Evolutionary conservation across 2,113 vertebrate genomes (phyloP).

Genomic region (Odontesthes bonariensis): DNA sequence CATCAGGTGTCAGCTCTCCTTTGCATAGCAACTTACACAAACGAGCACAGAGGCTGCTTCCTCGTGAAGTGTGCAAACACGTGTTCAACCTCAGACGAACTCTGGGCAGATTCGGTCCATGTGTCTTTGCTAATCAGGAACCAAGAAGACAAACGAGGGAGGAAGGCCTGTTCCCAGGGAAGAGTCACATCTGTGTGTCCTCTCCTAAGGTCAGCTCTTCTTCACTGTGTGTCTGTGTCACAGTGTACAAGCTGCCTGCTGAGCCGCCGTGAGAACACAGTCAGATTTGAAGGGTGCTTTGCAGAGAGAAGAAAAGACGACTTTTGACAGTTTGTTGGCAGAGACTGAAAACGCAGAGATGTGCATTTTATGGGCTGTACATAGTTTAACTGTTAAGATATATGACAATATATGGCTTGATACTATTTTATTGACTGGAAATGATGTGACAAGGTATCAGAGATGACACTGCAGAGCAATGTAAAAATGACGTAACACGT

Average conservation of each 20-base stretch:
- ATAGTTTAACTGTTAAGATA: too few relatives aligned
- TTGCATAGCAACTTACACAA: too few relatives aligned
- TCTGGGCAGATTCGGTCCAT: slow-evolving; percentile 10
- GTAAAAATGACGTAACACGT: too few relatives aligned
- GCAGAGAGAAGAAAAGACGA: too few relatives aligned
- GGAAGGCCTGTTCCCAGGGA: slow-evolving; percentile 50
- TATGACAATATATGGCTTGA: too few relatives aligned
- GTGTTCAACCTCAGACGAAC: slow-evolving; percentile 20
- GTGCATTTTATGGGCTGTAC: not conserved
- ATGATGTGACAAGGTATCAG: too few relatives aligned
- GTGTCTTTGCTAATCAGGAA: slow-evolving; percentile 49
- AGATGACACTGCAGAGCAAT: too few relatives aligned
- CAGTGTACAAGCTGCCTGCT: not conserved
- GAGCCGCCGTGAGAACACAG: slow-evolving; percentile 37
- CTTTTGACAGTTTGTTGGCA: not conserved
- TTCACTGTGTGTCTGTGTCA: not conserved
- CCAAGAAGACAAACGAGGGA: slow-evolving; percentile 18
- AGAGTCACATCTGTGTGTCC: slow-evolving; percentile 62
- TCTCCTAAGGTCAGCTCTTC: slow-evolving; percentile 56
- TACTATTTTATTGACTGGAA: too few relatives aligned
- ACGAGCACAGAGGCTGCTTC: not conserved
- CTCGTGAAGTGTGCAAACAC: not conserved
- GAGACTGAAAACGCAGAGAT: not conserved
- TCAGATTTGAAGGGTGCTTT: slow-evolving; percentile 20
- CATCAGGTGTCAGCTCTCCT: too few relatives aligned